Evolutionary conservation across 2,797 vertebrate genomes (phyloP), one percentile per base, ranked within the genome.

Genomic region (Alosa sapidissima): DNA sequence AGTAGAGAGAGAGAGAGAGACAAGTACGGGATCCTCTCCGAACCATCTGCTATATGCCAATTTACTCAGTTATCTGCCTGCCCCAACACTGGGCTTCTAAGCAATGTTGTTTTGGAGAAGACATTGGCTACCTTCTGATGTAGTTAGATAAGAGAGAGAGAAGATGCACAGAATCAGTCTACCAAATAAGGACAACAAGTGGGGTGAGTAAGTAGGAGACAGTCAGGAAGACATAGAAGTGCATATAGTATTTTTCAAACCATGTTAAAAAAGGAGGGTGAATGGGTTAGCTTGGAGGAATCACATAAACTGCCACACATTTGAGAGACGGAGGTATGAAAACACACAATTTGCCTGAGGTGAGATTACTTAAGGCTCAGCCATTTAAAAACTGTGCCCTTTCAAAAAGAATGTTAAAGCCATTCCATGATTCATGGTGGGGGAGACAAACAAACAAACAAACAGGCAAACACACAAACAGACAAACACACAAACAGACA

Each of bases 31-130:
- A 45, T 78, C 72, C 16, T 78, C 72, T 47, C 13, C 19, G 41
- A 21, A 21, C 19, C 16, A 45, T 49, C 78, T 81, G 78, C 52
- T 8, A 8, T 54, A 86, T 72, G 75, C 58, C 83, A 45, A 87
- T 88, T 41, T 41, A 75, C 68, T 75, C 5, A 72, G 13, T 41
- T 11, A 72, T 19, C 36, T 45, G 36, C 36, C 28, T 41, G 16
- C 14, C 14, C 14, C 41, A 78, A 47, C 41, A 78, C 4, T 45
- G 16, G 41, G 3, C 24, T 13, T 13, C 2, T 33, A 36, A 68
- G 36, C 36, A 36, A 1, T 14, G 33, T 14, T 45, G 28, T 85
- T 82, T 58, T 41, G 82, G 81, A 81, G 84, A 19, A 81, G 33
- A 81, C 16, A 11, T 13, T 2, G 5, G 45, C 1, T 11, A 13